Conservation (phyloP, 2,888 invertebrate species). For the Mallateleia sp. region DNA sequence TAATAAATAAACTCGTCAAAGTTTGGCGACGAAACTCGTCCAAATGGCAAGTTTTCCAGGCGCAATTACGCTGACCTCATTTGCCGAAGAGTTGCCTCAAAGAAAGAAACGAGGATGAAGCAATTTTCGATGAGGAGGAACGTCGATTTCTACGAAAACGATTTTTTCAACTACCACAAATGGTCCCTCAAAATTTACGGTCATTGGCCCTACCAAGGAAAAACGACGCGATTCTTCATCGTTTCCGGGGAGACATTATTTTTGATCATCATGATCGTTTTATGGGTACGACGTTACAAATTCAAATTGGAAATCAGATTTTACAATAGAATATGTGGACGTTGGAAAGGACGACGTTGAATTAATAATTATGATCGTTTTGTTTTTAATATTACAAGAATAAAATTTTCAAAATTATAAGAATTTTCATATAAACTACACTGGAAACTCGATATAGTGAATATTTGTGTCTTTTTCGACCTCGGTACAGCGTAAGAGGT, state of each 20-base stretch:
- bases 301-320: too few relatives aligned
- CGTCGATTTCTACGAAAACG: conserved; percentile 27
- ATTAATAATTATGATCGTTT: too few relatives aligned
- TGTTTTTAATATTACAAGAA: too few relatives aligned
- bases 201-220: conserved; percentile 32
- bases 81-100: conserved; percentile 11
- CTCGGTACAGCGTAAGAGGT: too few relatives aligned
- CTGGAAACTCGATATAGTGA: too few relatives aligned
- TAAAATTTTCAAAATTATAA: too few relatives aligned
- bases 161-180: conserved; percentile 18
- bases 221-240: conserved; percentile 4
- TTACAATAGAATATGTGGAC: too few relatives aligned
- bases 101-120: conserved; percentile 23
- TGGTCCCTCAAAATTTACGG: conserved; percentile 33
- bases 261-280: neutral
- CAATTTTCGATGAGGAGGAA: conserved; percentile 1
- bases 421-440: too few relatives aligned
- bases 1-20: conserved; percentile 50
- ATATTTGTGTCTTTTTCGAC: too few relatives aligned
- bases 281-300: conserved; percentile 40
- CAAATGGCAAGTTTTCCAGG: conserved; percentile 20
- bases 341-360: too few relatives aligned
- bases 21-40: conserved; percentile 34
- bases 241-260: conserved; percentile 25
- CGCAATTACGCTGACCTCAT: conserved; percentile 15